Evolutionary conservation across 2,113 vertebrate genomes (phyloP).

Genomic region (Phalacrocorax brasilianus): DNA sequence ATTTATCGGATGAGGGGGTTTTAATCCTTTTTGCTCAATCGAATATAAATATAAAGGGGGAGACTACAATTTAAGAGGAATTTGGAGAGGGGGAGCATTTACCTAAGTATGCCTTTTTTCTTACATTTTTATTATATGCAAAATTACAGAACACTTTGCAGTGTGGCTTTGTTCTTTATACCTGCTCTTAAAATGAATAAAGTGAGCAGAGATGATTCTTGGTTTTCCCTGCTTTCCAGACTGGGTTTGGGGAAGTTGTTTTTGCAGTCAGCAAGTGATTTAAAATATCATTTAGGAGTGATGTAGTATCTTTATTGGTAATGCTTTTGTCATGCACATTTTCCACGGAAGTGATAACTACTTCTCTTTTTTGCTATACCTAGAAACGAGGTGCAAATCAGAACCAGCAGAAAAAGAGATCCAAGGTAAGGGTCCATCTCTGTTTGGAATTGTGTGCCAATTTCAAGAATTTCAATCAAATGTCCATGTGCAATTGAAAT

Average conservation of each 20-base stretch:
- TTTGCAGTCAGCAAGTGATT: neutral
- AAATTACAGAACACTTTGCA: neutral
- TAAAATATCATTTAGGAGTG: neutral
- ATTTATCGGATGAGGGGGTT: neutral
- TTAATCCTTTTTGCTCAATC: constrained; percentile 30
- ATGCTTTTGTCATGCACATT: neutral
- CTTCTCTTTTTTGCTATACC: constrained; percentile 27
- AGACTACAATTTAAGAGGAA: neutral
- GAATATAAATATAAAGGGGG: constrained; percentile 5
- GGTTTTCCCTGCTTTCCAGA: neutral
- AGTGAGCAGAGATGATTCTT: neutral
- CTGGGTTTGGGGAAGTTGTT: neutral
- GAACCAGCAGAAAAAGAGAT: constrained; percentile 82
- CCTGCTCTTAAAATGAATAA: neutral
- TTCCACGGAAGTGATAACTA: neutral
- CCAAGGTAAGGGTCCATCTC: constrained; percentile 71
- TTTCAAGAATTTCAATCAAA: neutral
- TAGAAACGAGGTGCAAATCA: constrained; percentile 77
- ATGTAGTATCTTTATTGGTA: neutral
- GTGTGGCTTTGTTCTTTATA: neutral
- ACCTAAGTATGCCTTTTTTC: constrained; percentile 35
- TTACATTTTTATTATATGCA: neutral
- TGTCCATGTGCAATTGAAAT: neutral
- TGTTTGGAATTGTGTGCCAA: neutral
- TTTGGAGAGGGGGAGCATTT: constrained; percentile 1